Percentiles rank a stretch among this genome's conserved stretches.
Evolutionary conservation across 2,888 invertebrate genomes (phyloP).

Genomic region (Napeogenes inachia): DNA sequence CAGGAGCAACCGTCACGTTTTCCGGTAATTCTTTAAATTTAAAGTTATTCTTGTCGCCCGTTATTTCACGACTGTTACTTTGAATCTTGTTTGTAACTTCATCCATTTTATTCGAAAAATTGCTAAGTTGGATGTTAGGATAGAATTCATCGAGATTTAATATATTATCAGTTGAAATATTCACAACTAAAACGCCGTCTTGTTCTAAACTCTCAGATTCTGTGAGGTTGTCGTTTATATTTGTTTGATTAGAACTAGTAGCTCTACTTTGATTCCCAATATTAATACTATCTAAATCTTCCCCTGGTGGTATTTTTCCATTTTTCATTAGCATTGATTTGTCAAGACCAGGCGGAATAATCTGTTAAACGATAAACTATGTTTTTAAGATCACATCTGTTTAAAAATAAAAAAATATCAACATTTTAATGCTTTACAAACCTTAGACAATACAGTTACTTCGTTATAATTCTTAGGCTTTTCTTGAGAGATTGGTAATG

Average conservation of each 20-base stretch:
- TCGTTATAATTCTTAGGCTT: slow-evolving; percentile 73
- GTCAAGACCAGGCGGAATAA: slow-evolving; percentile 62
- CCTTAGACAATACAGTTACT: slow-evolving; percentile 64
- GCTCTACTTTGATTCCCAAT: slow-evolving; percentile 45
- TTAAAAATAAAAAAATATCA: not conserved
- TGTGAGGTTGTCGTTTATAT: slow-evolving; percentile 59
- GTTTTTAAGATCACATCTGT: not conserved
- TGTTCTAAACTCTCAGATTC: slow-evolving; percentile 72
- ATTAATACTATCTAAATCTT: slow-evolving; percentile 48
- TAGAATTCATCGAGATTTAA: slow-evolving; percentile 68
- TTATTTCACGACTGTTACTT: slow-evolving; percentile 75
- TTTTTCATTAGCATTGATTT: slow-evolving; percentile 65
- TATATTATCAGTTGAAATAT: slow-evolving; percentile 67
- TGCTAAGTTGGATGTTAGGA: slow-evolving; percentile 59
- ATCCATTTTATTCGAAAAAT: slow-evolving; percentile 63
- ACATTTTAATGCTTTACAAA: slow-evolving; percentile 27
- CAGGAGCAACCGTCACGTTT: slow-evolving; percentile 67
- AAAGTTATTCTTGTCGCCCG: slow-evolving; percentile 67
- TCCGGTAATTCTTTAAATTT: slow-evolving; percentile 66
- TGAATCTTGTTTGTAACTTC: slow-evolving; percentile 75
- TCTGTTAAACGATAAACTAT: slow-evolving; percentile 36
- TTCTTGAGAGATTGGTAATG: slow-evolving; percentile 65
- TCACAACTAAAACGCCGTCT: slow-evolving; percentile 71
- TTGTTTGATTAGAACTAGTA: slow-evolving; percentile 50
- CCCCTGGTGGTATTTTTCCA: slow-evolving; percentile 61